Evolutionary conservation across 2,888 invertebrate species (phyloP).

Genomic region (Calameuta idolon): DNA sequence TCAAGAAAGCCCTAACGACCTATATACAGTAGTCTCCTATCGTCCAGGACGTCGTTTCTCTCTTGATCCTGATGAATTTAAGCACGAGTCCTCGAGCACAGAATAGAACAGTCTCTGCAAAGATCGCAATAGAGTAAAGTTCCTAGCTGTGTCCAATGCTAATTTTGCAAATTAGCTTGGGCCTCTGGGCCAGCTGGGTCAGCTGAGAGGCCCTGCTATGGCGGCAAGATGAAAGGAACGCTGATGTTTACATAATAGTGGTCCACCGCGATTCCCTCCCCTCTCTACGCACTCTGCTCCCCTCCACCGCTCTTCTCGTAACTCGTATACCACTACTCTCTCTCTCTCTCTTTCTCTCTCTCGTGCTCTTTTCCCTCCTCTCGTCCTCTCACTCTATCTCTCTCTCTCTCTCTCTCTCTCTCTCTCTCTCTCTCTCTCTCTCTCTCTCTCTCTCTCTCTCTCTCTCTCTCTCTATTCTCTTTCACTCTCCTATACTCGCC

Average conservation of each 20-base stretch:
- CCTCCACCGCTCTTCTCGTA: slow-evolving; percentile 8
- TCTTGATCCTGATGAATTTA: background rate
- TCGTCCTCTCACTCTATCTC: slow-evolving; percentile 20
- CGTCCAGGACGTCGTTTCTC: background rate
- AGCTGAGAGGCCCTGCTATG: slow-evolving; percentile 36
- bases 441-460: slow-evolving; percentile 5
- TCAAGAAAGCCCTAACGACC: background rate
- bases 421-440: slow-evolving; percentile 1
- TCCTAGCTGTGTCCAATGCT: slow-evolving; percentile 32
- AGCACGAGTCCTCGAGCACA: background rate
- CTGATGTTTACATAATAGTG: slow-evolving; percentile 79
- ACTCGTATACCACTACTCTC: slow-evolving; percentile 11
- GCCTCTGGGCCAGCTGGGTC: slow-evolving; percentile 27
- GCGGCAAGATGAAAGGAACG: slow-evolving; percentile 74
- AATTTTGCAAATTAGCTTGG: slow-evolving; percentile 41
- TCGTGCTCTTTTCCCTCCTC: background rate
- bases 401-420: background rate
- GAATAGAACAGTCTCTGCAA: background rate
- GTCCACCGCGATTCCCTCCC: slow-evolving; percentile 69
- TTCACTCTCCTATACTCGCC: slow-evolving; percentile 27
- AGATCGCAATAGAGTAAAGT: background rate
- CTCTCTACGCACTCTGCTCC: slow-evolving; percentile 25
- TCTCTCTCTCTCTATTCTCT: slow-evolving; percentile 14
- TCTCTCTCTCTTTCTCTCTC: slow-evolving; percentile 10
- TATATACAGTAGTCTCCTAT: background rate